Conservation (phyloP, 1,140 invertebrate species). For the Sycophila sp. region DNA sequence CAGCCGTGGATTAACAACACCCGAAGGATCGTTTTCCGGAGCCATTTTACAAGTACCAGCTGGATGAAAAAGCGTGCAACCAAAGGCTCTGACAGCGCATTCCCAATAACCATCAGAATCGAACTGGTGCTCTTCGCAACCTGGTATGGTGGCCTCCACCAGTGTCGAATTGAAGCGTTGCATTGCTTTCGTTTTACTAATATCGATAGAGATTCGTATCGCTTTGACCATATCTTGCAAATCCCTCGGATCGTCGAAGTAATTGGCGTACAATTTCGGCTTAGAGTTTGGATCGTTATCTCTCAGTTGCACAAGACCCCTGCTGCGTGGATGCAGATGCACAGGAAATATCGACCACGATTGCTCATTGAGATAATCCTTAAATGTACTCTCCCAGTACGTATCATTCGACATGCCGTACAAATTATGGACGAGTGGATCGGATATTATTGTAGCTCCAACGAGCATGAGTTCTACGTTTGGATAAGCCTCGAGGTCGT, state of each 20-base stretch:
- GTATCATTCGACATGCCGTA: conserved; percentile 70
- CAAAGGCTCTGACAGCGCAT: conserved; percentile 75
- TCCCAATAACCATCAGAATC: conserved; percentile 78
- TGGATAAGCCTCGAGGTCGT: conserved; percentile 73
- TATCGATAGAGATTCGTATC: conserved; percentile 69
- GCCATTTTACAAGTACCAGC: conserved; percentile 90
- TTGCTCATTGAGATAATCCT: conserved; percentile 65
- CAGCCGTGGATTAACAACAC: conserved; percentile 78
- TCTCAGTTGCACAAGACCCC: conserved; percentile 75
- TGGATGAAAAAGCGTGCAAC: conserved; percentile 80
- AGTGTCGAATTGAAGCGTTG: conserved; percentile 70
- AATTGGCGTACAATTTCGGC: conserved; percentile 85
- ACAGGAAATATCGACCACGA: conserved; percentile 75
- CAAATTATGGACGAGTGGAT: conserved; percentile 65
- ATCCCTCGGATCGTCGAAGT: conserved; percentile 75
- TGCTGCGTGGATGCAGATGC: conserved; percentile 78
- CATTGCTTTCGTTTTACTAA: conserved; percentile 71
- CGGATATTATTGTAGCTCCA: conserved; percentile 66
- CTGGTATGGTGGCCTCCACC: conserved; percentile 71
- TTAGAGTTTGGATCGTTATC: conserved; percentile 76
- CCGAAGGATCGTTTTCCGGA: conserved; percentile 70
- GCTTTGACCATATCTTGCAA: conserved; percentile 72
- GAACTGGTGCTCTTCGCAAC: conserved; percentile 72
- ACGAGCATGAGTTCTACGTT: conserved; percentile 80
- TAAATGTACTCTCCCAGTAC: conserved; percentile 67